A percentile compares a stretch with the other conserved stretches of the same genome.
phyloP scores from a whole-genome alignment of 1,140 invertebrate species.

The Ceratosolen fusciceps region DNA sequence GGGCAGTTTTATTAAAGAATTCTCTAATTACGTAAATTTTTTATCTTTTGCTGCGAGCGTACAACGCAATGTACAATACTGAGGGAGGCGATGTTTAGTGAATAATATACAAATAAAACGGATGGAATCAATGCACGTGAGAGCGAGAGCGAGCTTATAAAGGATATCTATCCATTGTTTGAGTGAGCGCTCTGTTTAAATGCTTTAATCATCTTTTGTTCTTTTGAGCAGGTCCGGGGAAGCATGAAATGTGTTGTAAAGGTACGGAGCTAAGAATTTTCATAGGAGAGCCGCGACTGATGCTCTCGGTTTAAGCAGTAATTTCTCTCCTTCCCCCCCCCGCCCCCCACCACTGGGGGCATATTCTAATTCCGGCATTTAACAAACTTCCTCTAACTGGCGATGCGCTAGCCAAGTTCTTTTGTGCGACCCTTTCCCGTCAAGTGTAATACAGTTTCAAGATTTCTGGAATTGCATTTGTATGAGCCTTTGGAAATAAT shows the following conservation, averaged over 20 bases:
- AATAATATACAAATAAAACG: no score
- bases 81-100: no score
- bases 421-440: conserved; percentile 42
- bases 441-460: neutral
- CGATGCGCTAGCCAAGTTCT: neutral
- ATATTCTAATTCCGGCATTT: conserved; percentile 44
- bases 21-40: no score
- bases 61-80: no score
- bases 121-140: neutral
- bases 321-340: conserved; percentile 36
- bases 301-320: neutral
- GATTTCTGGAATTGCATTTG: conserved; percentile 8
- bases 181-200: neutral
- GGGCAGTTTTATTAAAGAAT: no score
- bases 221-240: neutral
- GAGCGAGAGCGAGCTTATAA: neutral
- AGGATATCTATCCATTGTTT: neutral
- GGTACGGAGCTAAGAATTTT: neutral
- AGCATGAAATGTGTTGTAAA: neutral
- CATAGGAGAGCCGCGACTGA: neutral
- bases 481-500: conserved; percentile 11
- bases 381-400: conserved; percentile 18
- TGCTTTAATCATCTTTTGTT: neutral
- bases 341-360: no score
- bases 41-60: no score